Base-by-base conservation (phyloP, 2,797 vertebrate genomes). In the Macroramphosus scolopax region DNA sequence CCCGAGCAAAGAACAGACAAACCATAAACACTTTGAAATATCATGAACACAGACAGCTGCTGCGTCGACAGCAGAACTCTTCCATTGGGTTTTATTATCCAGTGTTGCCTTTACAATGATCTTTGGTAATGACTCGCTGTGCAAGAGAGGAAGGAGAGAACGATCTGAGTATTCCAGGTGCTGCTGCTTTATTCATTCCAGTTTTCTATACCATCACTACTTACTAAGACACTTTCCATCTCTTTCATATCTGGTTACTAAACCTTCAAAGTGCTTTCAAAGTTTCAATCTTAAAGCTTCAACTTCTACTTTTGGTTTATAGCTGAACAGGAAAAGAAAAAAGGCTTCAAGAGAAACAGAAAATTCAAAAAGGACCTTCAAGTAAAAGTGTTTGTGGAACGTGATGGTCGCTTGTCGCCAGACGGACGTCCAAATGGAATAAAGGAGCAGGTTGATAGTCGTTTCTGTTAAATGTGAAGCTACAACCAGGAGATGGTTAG, bases 211-310 rank as follows among this genome's bases (percentile, higher is more conserved):
- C 28, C 31, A 35, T 20, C 29, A 28, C 10, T 26, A 3, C 22
- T 53, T 17, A 41, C 4, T 10, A 42, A 1, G 14, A 38, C 20
- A 31, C 12, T 12, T 35, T 22, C 4, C 38, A 16, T 41, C 16
- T 17, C 15, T 16, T 22, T 37, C 15, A 29, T 14, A 26, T 10
- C 7, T 51, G 41, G 22, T 1, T 33, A 1, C 29, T 13, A 17
- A 47, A 9, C 42, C 28, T 5, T 8, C 2, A 25, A 39, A 38
- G 52, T 12, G 53, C 17, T 47, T 53, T 50, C 52, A 75, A 80
- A 77, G 82, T 79, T 59, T 56, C 36, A 49, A 52, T 44, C 16
- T 63, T 51, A 47, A 49, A 70, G 52, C 54, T 30, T 5, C 10
- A 28, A 71, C 29, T 39, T 61, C 53, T 32, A 49, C 25, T 47